Evolutionary conservation across 2,797 vertebrate genomes (phyloP).

Genomic region (Peromyscus melanophrys): DNA sequence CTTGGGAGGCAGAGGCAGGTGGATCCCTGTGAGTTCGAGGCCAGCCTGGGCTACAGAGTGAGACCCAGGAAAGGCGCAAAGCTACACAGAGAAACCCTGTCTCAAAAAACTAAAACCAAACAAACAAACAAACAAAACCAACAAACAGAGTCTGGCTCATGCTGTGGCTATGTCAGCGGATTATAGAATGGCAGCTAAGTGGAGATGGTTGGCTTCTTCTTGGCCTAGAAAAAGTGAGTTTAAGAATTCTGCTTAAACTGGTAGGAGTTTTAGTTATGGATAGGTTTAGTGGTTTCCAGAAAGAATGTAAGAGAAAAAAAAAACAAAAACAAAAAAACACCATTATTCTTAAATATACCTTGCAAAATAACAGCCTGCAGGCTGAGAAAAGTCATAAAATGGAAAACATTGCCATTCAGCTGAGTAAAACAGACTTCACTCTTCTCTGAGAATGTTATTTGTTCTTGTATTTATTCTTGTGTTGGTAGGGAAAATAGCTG

Average conservation of each 20-base stretch:
- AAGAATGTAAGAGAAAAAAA: slow-evolving; percentile 70
- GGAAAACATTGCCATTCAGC: slow-evolving; percentile 68
- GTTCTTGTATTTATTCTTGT: slow-evolving; percentile 67
- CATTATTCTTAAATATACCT: slow-evolving; percentile 72
- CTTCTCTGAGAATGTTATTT: slow-evolving; percentile 72
- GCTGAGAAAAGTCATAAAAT: slow-evolving; percentile 73
- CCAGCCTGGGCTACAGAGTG: no score
- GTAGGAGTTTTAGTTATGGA: slow-evolving; percentile 74
- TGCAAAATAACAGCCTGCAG: slow-evolving; percentile 80
- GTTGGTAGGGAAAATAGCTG: slow-evolving; percentile 61
- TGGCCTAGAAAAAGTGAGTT: slow-evolving; percentile 75
- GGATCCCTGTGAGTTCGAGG: no score
- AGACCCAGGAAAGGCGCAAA: no score
- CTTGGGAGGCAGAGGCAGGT: no score
- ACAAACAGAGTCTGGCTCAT: slow-evolving; percentile 23
- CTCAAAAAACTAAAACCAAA: no score
- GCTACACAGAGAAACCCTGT: no score
- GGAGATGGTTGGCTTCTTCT: slow-evolving; percentile 55
- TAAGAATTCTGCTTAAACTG: slow-evolving; percentile 75
- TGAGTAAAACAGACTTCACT: slow-evolving; percentile 64
- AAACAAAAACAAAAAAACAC: not conserved
- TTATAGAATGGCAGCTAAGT: not conserved
- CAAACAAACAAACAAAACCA: not conserved
- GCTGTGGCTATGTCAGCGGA: not conserved
- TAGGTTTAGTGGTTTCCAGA: slow-evolving; percentile 67